phyloP scores from a whole-genome alignment of 2,888 invertebrate species.

The Galerucella pusilla region DNA sequence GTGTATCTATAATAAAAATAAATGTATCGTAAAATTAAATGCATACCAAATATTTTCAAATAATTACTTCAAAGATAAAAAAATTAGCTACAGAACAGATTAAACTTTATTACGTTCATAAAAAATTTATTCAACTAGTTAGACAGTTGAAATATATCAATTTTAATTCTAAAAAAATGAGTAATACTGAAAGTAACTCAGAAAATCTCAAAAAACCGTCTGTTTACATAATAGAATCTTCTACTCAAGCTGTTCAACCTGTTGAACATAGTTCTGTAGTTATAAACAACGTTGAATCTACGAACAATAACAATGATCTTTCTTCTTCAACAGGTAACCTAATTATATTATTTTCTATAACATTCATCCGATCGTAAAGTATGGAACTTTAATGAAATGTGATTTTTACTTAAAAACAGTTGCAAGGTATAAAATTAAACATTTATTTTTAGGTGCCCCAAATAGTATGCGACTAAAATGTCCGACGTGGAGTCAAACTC shows the following conservation, averaged over 20 bases:
- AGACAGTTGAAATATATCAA: neutral
- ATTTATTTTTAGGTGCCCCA: constrained; percentile 39
- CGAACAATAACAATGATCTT: neutral
- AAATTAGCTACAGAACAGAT: too few species aligned
- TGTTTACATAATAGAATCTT: neutral
- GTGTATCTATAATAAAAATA: too few species aligned
- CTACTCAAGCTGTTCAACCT: neutral
- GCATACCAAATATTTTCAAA: too few species aligned
- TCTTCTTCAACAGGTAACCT: neutral
- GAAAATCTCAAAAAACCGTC: neutral
- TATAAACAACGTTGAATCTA: constrained; percentile 4
- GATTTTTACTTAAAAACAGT: neutral
- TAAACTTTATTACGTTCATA: neutral
- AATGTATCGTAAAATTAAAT: too few species aligned
- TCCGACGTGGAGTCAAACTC: constrained; percentile 54
- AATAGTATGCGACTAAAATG: constrained; percentile 48
- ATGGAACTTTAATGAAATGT: too few species aligned
- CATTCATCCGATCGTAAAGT: too few species aligned
- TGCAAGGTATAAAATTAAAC: too few species aligned
- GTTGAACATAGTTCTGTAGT: neutral
- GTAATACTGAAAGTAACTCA: neutral
- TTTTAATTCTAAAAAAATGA: neutral
- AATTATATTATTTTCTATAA: neutral
- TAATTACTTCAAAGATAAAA: too few species aligned
- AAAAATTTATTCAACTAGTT: neutral